phyloP scores from a whole-genome alignment of 2,113 vertebrate genomes.

The Sorex araneus region DNA sequence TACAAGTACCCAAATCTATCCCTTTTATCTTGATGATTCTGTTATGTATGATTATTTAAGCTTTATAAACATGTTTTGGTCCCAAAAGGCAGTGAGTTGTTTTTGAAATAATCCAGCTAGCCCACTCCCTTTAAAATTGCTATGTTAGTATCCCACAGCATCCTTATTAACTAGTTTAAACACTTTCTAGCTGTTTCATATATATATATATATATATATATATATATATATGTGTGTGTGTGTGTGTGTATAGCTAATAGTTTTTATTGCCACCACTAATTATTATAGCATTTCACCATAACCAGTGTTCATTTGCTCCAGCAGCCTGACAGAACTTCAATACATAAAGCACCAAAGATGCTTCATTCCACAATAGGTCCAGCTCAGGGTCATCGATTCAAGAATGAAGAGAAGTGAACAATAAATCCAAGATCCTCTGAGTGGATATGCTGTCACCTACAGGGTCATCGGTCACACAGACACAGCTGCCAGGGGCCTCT shows the following conservation, averaged over 20 bases:
- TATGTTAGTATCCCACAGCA: slow-evolving; percentile 31
- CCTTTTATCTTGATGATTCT: slow-evolving; percentile 7
- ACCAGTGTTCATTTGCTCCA: background rate
- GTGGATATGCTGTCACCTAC: background rate
- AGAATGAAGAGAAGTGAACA: background rate
- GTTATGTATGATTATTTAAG: slow-evolving; percentile 19
- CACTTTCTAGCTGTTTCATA: slow-evolving; percentile 13
- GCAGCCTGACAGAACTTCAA: background rate
- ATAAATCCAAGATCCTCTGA: background rate
- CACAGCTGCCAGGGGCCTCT: background rate
- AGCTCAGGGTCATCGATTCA: background rate
- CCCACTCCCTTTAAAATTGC: slow-evolving; percentile 35
- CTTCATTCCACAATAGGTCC: background rate
- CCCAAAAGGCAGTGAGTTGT: slow-evolving; percentile 42
- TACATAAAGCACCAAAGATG: background rate
- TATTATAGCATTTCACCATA: slow-evolving; percentile 2
- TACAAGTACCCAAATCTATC: background rate
- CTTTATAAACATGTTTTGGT: slow-evolving; percentile 41
- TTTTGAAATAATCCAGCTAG: slow-evolving; percentile 57
- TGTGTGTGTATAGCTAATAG: no score
- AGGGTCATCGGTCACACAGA: background rate
- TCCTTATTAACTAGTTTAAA: slow-evolving; percentile 56
- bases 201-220: slow-evolving; percentile 7
- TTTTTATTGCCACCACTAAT: slow-evolving; percentile 25
- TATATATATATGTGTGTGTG: slow-evolving; percentile 3